Conservation (phyloP, 1,140 invertebrate genomes). For the Aphidius ervi region DNA sequence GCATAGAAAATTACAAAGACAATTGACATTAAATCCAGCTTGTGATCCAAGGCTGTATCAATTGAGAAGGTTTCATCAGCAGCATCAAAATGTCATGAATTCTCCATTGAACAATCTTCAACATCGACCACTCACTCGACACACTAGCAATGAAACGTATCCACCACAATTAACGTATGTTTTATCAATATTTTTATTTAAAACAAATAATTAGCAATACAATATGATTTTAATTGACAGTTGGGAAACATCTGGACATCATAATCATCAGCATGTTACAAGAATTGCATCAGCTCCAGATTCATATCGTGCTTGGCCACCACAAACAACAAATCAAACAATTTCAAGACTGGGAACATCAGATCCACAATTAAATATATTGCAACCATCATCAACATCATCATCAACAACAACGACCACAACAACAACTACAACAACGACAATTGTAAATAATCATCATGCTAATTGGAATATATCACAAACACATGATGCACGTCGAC, state of each 20-base stretch:
- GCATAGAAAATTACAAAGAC: slow-evolving; percentile 75
- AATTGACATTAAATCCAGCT: slow-evolving; percentile 75
- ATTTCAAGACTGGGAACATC: slow-evolving; percentile 56
- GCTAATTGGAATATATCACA: slow-evolving; percentile 48
- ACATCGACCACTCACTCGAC: slow-evolving; percentile 40
- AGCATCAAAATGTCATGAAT: slow-evolving; percentile 28
- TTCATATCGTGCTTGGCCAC: slow-evolving; percentile 57
- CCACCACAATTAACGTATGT: slow-evolving; percentile 38
- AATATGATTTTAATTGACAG: slow-evolving; percentile 20
- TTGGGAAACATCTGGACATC: slow-evolving; percentile 47
- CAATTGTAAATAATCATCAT: slow-evolving; percentile 19
- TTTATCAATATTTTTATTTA: neutral
- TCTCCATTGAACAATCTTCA: slow-evolving; percentile 27
- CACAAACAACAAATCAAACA: slow-evolving; percentile 33
- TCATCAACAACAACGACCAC: slow-evolving; percentile 28
- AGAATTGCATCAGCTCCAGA: slow-evolving; percentile 78
- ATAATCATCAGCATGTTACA: slow-evolving; percentile 56
- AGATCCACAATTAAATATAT: slow-evolving; percentile 61
- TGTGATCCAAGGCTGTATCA: slow-evolving; percentile 68
- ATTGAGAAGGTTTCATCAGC: slow-evolving; percentile 45
- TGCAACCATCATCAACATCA: slow-evolving; percentile 38
- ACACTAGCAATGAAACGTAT: slow-evolving; percentile 45
- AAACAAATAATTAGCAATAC: neutral
- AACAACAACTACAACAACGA: too few species aligned
- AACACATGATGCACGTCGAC: slow-evolving; percentile 64